These are phyloP conservation scores for Procambarus virginalis DNA, from an alignment of 1,140 invertebrate genomes.

Conservation along the genomic window DNA sequence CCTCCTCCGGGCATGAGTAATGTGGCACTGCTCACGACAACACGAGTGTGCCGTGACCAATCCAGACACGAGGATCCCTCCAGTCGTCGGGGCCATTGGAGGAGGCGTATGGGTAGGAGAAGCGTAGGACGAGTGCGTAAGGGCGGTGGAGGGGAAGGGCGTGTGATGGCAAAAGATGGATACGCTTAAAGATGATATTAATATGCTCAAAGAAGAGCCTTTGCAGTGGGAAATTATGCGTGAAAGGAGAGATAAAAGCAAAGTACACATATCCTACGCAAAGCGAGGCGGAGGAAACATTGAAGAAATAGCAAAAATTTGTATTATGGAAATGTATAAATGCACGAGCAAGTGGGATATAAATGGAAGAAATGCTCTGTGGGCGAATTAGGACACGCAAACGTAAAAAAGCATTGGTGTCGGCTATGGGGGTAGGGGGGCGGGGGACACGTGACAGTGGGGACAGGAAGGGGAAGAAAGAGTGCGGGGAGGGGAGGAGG, in stretches of 20 bases:
- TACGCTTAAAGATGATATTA: not conserved
- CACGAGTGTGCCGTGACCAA: conserved; percentile 25
- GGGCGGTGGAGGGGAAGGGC: not conserved
- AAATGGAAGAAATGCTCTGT: not conserved
- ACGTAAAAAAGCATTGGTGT: too few species aligned
- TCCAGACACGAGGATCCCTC: not conserved
- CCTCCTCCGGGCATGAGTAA: conserved; percentile 9
- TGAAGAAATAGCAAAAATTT: too few species aligned
- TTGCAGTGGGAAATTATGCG: not conserved
- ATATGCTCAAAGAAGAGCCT: not conserved
- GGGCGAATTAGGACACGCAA: not conserved
- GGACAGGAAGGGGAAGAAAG: not conserved
- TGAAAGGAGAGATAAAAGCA: not conserved
- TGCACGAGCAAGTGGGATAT: too few species aligned
- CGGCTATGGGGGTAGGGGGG: not conserved
- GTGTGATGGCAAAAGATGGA: not conserved
- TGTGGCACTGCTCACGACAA: not conserved
- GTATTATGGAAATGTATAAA: too few species aligned
- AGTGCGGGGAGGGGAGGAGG: not conserved
- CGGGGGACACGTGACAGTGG: too few species aligned
- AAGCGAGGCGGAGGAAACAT: too few species aligned
- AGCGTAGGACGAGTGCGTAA: not conserved
- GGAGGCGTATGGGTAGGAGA: not conserved
- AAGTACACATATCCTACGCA: not conserved
- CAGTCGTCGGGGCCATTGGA: not conserved